A percentile compares a stretch with the other conserved stretches of the same genome.
Evolutionary conservation across 2,797 vertebrate genomes (phyloP).

Genomic region (Thripadectes ignobilis): DNA sequence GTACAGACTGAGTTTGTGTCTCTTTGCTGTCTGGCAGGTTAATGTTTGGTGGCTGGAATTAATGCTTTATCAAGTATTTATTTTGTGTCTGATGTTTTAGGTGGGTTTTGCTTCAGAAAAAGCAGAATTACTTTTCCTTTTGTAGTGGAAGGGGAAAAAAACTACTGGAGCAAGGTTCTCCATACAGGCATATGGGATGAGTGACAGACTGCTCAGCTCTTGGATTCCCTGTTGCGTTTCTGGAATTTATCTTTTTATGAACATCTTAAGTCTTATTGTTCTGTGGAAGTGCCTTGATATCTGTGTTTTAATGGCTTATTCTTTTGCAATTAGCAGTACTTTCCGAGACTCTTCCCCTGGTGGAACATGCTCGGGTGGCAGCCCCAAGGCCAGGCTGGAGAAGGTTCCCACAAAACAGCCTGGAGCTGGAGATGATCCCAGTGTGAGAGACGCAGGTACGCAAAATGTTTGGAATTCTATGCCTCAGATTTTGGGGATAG

Average conservation of each 20-base stretch:
- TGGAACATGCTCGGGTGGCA: background rate
- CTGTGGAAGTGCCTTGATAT: background rate
- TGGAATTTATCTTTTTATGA: background rate
- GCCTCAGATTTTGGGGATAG: background rate
- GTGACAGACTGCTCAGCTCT: background rate
- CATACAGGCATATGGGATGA: fast-evolving
- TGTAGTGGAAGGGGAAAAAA: background rate
- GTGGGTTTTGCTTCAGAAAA: background rate
- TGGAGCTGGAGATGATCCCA: background rate
- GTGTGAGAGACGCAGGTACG: constrained; percentile 42
- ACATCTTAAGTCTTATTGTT: background rate
- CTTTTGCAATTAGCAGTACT: background rate
- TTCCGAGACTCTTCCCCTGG: constrained; percentile 24
- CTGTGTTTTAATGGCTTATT: background rate
- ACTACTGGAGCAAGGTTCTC: background rate
- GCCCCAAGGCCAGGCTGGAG: background rate
- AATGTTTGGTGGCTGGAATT: background rate
- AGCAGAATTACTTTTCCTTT: background rate
- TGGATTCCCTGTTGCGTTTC: background rate
- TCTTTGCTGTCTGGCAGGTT: background rate
- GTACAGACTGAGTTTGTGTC: fast-evolving
- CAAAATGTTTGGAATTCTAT: background rate
- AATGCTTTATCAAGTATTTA: background rate
- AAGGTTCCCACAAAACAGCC: background rate
- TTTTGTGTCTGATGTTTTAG: background rate